These are phyloP conservation scores for Lagopus muta DNA, from an alignment of 2,113 vertebrate species.

Conservation along the genomic window DNA sequence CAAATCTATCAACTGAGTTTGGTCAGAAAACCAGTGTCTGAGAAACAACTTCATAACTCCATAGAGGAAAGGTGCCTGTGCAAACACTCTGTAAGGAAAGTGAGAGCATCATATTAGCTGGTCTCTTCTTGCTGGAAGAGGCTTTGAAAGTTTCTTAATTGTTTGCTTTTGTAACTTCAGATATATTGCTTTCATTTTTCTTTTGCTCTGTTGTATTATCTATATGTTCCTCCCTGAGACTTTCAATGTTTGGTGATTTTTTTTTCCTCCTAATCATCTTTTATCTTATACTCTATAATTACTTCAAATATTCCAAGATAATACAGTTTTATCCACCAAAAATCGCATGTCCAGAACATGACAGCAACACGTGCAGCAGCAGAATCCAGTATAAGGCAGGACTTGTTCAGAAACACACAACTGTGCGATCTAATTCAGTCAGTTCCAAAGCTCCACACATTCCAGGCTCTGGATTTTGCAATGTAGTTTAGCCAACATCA, in stretches of 20 bases:
- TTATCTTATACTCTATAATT: background rate
- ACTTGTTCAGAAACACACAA: fast-evolving
- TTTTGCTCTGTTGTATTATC: background rate
- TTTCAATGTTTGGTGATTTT: background rate
- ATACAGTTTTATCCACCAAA: background rate
- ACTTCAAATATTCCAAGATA: background rate
- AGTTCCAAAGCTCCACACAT: background rate
- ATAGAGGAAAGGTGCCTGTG: background rate
- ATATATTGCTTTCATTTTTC: background rate
- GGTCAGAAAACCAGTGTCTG: background rate
- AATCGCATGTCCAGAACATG: background rate
- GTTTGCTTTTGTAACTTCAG: background rate
- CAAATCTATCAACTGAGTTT: background rate
- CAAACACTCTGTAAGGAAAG: background rate
- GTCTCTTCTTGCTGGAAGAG: background rate
- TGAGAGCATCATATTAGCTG: background rate
- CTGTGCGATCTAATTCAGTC: background rate
- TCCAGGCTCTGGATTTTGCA: background rate
- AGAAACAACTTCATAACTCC: background rate
- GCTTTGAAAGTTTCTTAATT: background rate
- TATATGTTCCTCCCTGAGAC: background rate
- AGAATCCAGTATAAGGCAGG: background rate
- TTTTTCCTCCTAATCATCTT: background rate
- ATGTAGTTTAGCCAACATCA: background rate
- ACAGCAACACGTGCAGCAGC: background rate